Percentiles rank a stretch among this genome's conserved stretches.
phyloP scores from a whole-genome alignment of 2,888 invertebrate genomes.

The Cordilura impudica region DNA sequence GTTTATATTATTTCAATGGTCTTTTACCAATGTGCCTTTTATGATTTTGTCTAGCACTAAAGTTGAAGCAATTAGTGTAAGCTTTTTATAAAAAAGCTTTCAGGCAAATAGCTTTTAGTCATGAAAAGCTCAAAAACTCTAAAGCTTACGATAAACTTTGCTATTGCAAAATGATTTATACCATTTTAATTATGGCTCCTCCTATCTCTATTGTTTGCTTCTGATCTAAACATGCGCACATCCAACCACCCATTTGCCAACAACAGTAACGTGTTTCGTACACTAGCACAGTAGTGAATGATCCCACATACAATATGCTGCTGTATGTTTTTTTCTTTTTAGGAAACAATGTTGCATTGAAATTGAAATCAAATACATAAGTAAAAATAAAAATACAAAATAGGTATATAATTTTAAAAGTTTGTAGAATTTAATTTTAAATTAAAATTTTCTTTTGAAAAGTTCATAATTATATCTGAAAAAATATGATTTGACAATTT shows the following conservation, averaged over 20 bases:
- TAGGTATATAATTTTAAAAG: no score
- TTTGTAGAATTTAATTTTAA: no score
- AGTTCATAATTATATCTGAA: no score
- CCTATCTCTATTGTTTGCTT: constrained; percentile 44
- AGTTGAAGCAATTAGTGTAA: not conserved
- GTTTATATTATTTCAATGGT: not conserved
- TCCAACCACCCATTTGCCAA: constrained; percentile 12
- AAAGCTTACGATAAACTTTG: constrained; percentile 33
- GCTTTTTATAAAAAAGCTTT: constrained; percentile 23
- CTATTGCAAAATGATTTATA: constrained; percentile 56
- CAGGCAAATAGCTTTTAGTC: not conserved
- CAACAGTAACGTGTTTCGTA: not conserved
- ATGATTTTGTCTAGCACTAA: not conserved
- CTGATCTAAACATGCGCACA: constrained; percentile 43
- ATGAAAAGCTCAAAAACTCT: constrained; percentile 14
- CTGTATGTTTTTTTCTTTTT: not conserved
- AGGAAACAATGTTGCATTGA: no score
- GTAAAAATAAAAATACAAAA: no score
- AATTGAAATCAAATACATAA: no score
- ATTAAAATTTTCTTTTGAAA: no score
- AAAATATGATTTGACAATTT: no score
- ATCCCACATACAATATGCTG: not conserved
- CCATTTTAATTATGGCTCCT: constrained; percentile 59
- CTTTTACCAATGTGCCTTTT: constrained; percentile 14
- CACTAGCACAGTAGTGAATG: not conserved